These are phyloP conservation scores for Amblyraja radiata DNA, from an alignment of 2,797 vertebrate species.

Conservation along the genomic window DNA sequence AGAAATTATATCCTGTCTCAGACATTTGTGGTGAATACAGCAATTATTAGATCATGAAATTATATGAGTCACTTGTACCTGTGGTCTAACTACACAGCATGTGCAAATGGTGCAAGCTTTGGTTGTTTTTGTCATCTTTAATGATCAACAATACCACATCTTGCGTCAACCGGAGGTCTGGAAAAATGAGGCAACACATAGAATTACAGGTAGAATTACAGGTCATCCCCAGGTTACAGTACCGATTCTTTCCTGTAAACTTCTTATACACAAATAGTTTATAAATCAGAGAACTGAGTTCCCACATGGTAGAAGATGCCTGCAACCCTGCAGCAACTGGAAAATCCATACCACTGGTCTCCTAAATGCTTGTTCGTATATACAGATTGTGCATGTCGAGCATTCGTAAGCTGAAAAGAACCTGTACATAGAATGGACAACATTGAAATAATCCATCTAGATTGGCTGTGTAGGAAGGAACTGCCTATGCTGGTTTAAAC, in stretches of 20 bases:
- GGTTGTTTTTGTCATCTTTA: background rate
- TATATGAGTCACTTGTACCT: background rate
- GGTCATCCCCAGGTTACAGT: too few relatives aligned
- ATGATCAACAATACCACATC: background rate
- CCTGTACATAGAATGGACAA: background rate
- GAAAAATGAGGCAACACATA: background rate
- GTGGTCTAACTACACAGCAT: background rate
- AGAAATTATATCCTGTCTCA: slow-evolving; percentile 15
- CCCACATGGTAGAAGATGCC: too few relatives aligned
- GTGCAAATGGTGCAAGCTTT: background rate
- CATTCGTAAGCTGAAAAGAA: too few relatives aligned
- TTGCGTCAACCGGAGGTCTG: background rate
- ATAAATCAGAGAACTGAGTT: too few relatives aligned
- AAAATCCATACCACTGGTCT: too few relatives aligned
- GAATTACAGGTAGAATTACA: background rate
- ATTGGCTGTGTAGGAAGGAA: too few relatives aligned
- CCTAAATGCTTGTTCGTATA: too few relatives aligned
- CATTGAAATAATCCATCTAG: background rate
- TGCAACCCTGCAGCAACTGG: too few relatives aligned
- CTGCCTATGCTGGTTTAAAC: too few relatives aligned
- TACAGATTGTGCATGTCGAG: too few relatives aligned
- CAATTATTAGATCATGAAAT: background rate
- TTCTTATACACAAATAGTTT: too few relatives aligned
- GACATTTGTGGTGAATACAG: background rate
- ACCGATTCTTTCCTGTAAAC: too few relatives aligned